Evolutionary conservation across 2,113 vertebrate genomes (phyloP).

Genomic region (Passer montanus): DNA sequence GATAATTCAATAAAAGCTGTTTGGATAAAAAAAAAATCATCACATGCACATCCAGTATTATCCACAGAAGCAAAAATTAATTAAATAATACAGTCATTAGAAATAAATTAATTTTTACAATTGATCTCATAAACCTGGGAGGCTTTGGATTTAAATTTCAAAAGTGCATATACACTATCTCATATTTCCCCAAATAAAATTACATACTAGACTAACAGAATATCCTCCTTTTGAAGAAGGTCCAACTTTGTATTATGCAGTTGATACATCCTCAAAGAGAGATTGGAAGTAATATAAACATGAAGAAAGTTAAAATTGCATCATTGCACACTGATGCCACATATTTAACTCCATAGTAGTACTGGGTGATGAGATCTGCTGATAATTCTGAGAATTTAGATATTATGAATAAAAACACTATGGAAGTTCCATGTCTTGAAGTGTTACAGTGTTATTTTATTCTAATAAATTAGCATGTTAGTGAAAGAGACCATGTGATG

Average conservation of each 20-base stretch:
- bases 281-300: not conserved
- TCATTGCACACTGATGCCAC: not conserved
- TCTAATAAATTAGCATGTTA: slow-evolving; percentile 6
- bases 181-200: not conserved
- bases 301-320: not conserved
- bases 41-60: not conserved
- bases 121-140: not conserved
- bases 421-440: not conserved
- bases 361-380: not conserved
- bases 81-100: not conserved
- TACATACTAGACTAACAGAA: not conserved
- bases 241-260: not conserved
- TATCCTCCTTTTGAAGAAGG: not conserved
- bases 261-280: not conserved
- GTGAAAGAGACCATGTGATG: not conserved
- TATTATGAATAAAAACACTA: not conserved
- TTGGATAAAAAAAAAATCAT: not conserved
- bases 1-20: not conserved
- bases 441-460: not conserved
- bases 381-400: not conserved
- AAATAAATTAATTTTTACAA: not conserved
- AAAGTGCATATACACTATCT: not conserved
- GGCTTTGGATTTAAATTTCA: not conserved
- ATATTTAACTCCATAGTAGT: not conserved
- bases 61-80: not conserved